phyloP scores from a whole-genome alignment of 2,888 invertebrate species.

The Catocala fraxini region DNA sequence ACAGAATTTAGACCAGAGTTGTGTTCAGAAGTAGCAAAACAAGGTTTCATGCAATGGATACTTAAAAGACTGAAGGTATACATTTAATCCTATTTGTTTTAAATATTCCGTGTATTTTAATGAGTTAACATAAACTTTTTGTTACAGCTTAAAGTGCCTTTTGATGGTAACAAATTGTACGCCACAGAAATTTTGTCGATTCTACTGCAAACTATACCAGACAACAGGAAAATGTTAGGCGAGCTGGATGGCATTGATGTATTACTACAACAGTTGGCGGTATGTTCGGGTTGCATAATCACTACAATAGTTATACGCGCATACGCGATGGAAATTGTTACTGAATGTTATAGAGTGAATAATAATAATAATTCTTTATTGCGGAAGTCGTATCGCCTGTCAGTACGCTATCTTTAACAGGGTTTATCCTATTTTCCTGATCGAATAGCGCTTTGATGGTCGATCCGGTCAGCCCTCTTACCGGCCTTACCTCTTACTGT shows the following conservation, averaged over 20 bases:
- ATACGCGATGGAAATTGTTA: too few relatives aligned
- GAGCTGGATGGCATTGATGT: slow-evolving; percentile 98
- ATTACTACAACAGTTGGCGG: slow-evolving; percentile 97
- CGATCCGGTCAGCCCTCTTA: too few relatives aligned
- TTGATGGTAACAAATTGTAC: slow-evolving; percentile 98
- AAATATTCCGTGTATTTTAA: background rate
- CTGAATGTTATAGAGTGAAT: too few relatives aligned
- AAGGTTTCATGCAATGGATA: slow-evolving; percentile 97
- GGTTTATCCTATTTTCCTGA: too few relatives aligned
- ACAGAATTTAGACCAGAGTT: slow-evolving; percentile 96
- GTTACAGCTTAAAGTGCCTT: slow-evolving; percentile 92
- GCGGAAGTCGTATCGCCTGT: too few relatives aligned
- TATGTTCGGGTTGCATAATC: slow-evolving; percentile 64
- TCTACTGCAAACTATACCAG: slow-evolving; percentile 95
- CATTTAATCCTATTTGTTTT: background rate
- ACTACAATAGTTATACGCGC: too few relatives aligned
- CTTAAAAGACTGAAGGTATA: slow-evolving; percentile 94
- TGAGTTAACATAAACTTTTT: slow-evolving; percentile 4
- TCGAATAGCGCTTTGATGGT: too few relatives aligned
- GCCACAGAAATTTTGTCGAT: slow-evolving; percentile 98
- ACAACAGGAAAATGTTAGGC: slow-evolving; percentile 94
- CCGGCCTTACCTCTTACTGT: too few relatives aligned
- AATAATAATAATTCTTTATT: too few relatives aligned
- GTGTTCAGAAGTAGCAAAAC: slow-evolving; percentile 94
- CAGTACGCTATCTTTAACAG: too few relatives aligned